These are phyloP conservation scores for Azorinus chamasolen DNA, from an alignment of 2,888 invertebrate genomes.

Conservation along the genomic window DNA sequence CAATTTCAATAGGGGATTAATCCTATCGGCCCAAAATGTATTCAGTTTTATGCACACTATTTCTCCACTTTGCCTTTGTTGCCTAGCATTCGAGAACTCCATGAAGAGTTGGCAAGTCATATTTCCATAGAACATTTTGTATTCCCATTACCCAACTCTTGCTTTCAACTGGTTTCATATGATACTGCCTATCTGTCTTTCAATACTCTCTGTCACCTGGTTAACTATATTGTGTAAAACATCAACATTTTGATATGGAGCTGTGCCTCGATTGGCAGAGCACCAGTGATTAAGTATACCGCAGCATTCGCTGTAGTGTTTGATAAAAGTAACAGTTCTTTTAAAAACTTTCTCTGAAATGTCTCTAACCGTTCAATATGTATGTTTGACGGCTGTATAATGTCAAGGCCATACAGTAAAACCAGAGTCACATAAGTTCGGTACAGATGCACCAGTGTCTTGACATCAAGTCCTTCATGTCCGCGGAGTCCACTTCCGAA, in stretches of 20 bases:
- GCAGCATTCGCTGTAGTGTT: conserved; percentile 2
- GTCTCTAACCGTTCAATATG: not conserved
- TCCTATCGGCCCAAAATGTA: not conserved
- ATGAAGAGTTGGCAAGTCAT: too few relatives aligned
- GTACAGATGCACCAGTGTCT: conserved; percentile 6
- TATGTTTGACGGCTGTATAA: not conserved
- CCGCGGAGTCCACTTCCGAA: conserved; percentile 1
- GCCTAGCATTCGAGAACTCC: too few relatives aligned
- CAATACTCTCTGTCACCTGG: not conserved
- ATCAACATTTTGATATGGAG: not conserved
- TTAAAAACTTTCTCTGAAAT: conserved; percentile 9
- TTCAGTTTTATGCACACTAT: not conserved
- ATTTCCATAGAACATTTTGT: too few relatives aligned
- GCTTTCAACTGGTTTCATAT: not conserved
- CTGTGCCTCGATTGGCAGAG: not conserved
- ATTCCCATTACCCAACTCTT: not conserved
- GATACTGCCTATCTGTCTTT: conserved; percentile 1
- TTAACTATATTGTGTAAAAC: not conserved
- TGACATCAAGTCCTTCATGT: conserved; percentile 3
- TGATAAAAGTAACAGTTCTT: conserved; percentile 4
- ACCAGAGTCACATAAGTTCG: not conserved
- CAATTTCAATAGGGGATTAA: too few relatives aligned
- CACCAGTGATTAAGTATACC: not conserved
- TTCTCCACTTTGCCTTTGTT: not conserved
- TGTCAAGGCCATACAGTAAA: conserved; percentile 5